Percentiles rank a stretch among this genome's conserved stretches.
Evolutionary conservation across 2,888 invertebrate genomes (phyloP).

Genomic region (Campopleginae sp.): DNA sequence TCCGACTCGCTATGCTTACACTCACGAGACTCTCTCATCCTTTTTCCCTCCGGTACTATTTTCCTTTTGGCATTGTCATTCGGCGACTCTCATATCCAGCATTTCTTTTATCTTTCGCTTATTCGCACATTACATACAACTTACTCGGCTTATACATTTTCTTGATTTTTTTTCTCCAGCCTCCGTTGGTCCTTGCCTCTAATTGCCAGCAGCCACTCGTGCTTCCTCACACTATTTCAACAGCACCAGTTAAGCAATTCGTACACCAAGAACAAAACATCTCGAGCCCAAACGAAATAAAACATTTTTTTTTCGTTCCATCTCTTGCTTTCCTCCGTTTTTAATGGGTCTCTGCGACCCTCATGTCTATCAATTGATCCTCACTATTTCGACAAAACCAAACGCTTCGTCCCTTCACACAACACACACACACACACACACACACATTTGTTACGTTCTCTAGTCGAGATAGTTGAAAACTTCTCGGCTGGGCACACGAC

Average conservation of each 20-base stretch:
- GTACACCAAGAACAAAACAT: too few species aligned
- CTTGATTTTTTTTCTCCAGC: neutral
- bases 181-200: neutral
- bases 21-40: conserved; percentile 34
- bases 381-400: conserved; percentile 35
- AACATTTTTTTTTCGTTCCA: neutral
- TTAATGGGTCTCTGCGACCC: conserved; percentile 19
- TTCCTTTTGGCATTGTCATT: conserved; percentile 48
- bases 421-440: neutral
- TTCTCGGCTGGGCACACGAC: conserved; percentile 36
- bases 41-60: conserved; percentile 19
- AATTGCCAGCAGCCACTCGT: neutral
- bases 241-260: neutral
- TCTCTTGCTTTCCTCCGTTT: neutral
- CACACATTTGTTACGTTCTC: conserved; percentile 3
- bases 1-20: conserved; percentile 56
- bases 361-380: conserved; percentile 50
- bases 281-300: too few species aligned
- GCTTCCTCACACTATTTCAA: neutral
- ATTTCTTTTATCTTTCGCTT: conserved; percentile 46
- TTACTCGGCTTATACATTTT: neutral
- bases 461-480: conserved; percentile 28
- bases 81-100: conserved; percentile 19
- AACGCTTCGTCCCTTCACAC: conserved; percentile 19
- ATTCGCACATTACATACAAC: conserved; percentile 2